Base-by-base conservation (phyloP, 2,797 vertebrate genomes). In the Sebastolobus altivelis region DNA sequence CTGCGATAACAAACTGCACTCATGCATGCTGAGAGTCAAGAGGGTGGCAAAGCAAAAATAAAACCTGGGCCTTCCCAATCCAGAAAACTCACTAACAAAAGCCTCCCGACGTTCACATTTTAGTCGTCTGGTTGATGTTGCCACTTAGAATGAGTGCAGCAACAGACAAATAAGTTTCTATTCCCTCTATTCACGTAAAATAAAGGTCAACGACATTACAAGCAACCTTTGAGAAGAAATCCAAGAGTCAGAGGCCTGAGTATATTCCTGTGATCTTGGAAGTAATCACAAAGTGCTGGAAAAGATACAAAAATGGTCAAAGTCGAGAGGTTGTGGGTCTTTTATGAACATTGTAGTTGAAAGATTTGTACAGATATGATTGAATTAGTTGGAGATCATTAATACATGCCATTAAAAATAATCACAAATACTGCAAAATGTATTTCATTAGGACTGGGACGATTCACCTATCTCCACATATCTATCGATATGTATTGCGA, bases 341-440 rank as follows among this genome's bases (percentile, higher is more conserved):
- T 75, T 82, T 3, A 6, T 46, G n/a, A 46, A 14, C 25, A 61
- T 10, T 60, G 43, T 25, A 52, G 52, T 27, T 58, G 38, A 49
- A 37, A 18, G 29, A 65, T 78, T 40, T 49, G 35, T 20, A 49
- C 25, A 56, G 71, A 77, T 72, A 79, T 79, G 70, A 77, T 80
- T 69, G 55, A 29, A 67, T 83, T 65, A 82, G 38, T 7, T 63
- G n/a, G 7, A 35, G 54, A 81, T 69, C 35, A 38, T 37, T 4
- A 89, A 71, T 70, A 86, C 70, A 82, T 88, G 85, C 80, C 56
- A 72, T 80, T 66, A 29, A 75, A 84, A 75, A 83, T 68, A 82
- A 81, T 80, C n/a, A 18, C 67, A 73, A 76, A 83, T 12, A 54
- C 20, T 72, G 58, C 43, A 68, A 82, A 86, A 73, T 62, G 49